Base-by-base conservation (phyloP, 2,797 vertebrate genomes). In the Hozukius guyotensis region DNA sequence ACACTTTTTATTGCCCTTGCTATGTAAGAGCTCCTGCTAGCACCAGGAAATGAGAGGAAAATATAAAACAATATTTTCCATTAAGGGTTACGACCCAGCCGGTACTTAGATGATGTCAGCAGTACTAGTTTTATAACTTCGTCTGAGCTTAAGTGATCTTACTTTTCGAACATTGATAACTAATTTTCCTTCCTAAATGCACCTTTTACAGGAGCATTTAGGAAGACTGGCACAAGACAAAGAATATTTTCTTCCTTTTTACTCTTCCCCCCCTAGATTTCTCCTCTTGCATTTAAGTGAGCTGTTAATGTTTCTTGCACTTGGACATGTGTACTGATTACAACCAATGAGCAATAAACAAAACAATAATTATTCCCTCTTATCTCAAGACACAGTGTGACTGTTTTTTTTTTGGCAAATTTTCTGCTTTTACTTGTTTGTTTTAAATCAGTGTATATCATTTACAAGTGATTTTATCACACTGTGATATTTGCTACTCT, bases 11-110 rank as follows among this genome's bases (percentile, higher is more conserved):
- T 85, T 86, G 81, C 80, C 16, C 70, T 68, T 11, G 32, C 84
- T 94, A 86, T 93, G 85, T 93, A 86, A 93, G 88, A 90, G 82
- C 88, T 84, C 67, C 74, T 56, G 83, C 78, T 80, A 59, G 32
- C 64, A 85, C 71, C 85, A 85, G 75, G 74, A 86, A 92, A 83
- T 66, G 61, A 78, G 53, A 46, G 72, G 87, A 79, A 91, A 87
- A 85, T 84, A 86, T 76, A 77, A 88, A 82, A 82, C 71, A 74
- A 76, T 78, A 72, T 60, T 78, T 87, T 85, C 88, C 81, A 87
- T 89, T 83, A 85, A 42, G 56, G 72, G 60, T 78, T 74, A 75
- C 27, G 24, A 86, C 73, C 49, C 53, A 52, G 61, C 62, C 2
- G 9, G 29, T 87, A 68, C 69, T 86, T 72, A 60, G 62, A 86